Conservation (phyloP, 2,888 invertebrate genomes). For the Drosophila aldrichi region DNA sequence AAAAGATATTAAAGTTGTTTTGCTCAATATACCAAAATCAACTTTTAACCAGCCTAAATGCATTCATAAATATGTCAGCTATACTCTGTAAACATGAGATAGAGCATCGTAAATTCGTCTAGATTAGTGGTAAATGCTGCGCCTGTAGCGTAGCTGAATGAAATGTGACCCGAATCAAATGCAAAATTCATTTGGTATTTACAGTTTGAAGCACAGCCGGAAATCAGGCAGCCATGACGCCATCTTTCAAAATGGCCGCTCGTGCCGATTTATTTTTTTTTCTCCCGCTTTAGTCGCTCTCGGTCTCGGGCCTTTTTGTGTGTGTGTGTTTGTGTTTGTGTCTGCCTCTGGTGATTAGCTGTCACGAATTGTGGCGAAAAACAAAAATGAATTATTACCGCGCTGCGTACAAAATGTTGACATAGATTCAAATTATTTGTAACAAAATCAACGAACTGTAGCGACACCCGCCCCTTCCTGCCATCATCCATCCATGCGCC, state of each 20-base stretch:
- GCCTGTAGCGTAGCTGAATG: conserved; percentile 14
- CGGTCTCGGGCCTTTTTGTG: conserved; percentile 26
- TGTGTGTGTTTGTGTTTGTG: conserved; percentile 47
- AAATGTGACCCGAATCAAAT: conserved; percentile 57
- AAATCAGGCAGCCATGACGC: conserved; percentile 76
- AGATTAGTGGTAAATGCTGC: neutral
- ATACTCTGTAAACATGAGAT: neutral
- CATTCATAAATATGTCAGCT: neutral
- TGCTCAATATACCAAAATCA: neutral
- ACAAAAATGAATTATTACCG: conserved; percentile 79
- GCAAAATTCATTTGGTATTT: conserved; percentile 63
- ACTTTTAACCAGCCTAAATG: neutral
- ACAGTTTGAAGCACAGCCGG: conserved; percentile 61
- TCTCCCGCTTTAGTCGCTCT: conserved; percentile 7
- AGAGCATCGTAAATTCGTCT: conserved; percentile 2
- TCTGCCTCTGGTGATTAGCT: conserved; percentile 71
- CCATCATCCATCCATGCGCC: neutral
- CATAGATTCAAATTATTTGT: conserved; percentile 81
- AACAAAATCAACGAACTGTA: conserved; percentile 73
- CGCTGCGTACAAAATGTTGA: conserved; percentile 69
- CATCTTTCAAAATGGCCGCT: conserved; percentile 72
- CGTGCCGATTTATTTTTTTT: conserved; percentile 8
- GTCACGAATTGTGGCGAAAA: conserved; percentile 70
- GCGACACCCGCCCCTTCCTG: conserved; percentile 7
- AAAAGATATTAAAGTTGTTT: too few relatives aligned